Evolutionary conservation across 2,888 invertebrate genomes (phyloP), one percentile per base, ranked within the genome.

Genomic region (Eubasilissa splendida): DNA sequence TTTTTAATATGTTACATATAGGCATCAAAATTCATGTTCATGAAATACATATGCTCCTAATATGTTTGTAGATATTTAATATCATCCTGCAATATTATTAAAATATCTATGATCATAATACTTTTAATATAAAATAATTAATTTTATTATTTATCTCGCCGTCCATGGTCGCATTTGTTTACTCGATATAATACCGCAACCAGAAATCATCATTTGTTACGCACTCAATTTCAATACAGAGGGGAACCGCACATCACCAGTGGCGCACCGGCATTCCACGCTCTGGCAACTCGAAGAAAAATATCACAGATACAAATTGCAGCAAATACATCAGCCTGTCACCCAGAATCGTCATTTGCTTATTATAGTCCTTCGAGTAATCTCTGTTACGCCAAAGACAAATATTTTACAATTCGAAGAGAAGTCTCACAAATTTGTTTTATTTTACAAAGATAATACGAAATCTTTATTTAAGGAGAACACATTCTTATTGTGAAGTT

Each of bases 261-360:
- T 14, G 76, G 76, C 70, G 70, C 53, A 70, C 70, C 70, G 33
- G n/a, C 63, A 31, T 33, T 63, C 4, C 56, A 10, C 33, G 73
- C 60, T 50, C 59, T 71, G 60, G 71, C 60, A 71, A 71, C 70
- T 71, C 66, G 22, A 60, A 52, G 71, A 59, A 77, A 74, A 79
- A 68, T 80, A 73, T 80, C 76, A 14, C 60, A 12, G 70, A 53
- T 77, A 80, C 77, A 77, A 80, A 80, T 80, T 66, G 73, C 77
- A 22, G 60, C 80, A 50, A 12, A 80, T 80, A 56, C 50, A 77
- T 80, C 73, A 71, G 31, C 42, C 50, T 77, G 80, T 77, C 80
- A 77, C 33, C 56, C 71, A 54, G 22, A 22, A 78, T 70, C 68
- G 70, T 78, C 77, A 68, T 68, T 59, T 58, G 65, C 79, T 79